Conservation (phyloP, 2,888 invertebrate species). For the Drosophila phalerata region DNA sequence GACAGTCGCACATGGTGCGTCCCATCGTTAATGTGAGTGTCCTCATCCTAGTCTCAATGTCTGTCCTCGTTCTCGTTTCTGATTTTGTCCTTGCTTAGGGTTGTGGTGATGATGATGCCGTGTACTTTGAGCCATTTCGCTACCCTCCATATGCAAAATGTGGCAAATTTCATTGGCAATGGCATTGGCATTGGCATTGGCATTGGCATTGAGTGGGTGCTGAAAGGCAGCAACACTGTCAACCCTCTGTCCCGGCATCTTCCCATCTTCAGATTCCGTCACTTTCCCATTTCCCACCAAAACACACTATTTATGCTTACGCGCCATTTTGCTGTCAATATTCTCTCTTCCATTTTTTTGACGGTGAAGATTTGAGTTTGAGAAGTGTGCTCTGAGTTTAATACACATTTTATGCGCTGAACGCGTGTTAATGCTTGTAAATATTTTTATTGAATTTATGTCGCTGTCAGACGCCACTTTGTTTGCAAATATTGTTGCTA, state of each 20-base stretch:
- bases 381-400: conserved; percentile 20
- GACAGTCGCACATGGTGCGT: conserved; percentile 70
- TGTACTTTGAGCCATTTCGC: conserved; percentile 29
- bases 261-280: neutral
- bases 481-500: conserved; percentile 45
- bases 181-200: conserved; percentile 60
- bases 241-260: conserved; percentile 49
- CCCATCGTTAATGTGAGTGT: conserved; percentile 38
- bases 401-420: conserved; percentile 56
- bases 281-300: neutral
- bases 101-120: conserved; percentile 26
- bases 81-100: conserved; percentile 12
- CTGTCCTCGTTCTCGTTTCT: neutral
- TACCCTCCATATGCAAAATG: conserved; percentile 57
- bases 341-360: conserved; percentile 59
- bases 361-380: conserved; percentile 40
- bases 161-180: conserved; percentile 74
- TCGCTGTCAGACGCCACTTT: conserved; percentile 52
- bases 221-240: conserved; percentile 32
- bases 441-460: conserved; percentile 83
- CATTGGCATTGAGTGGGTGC: conserved; percentile 58
- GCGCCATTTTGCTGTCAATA: conserved; percentile 77
- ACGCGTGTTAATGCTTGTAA: conserved; percentile 82
- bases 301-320: conserved; percentile 59
- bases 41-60: conserved; percentile 4